Evolutionary conservation across 1,140 invertebrate genomes (phyloP).

Genomic region (Charaxes varanes): DNA sequence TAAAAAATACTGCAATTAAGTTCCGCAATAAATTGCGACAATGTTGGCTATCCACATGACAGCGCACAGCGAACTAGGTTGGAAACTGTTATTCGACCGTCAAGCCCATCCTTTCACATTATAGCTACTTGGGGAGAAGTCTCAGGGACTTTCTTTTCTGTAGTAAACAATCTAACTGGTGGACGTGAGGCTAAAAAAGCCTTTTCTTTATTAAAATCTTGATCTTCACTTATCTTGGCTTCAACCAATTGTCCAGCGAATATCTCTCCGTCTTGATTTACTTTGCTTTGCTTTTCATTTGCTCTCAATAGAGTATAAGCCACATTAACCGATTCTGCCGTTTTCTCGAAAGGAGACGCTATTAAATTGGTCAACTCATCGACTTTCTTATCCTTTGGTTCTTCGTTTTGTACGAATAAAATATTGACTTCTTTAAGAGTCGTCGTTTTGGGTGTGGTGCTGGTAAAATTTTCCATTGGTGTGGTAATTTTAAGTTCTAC

Average conservation of each 20-base stretch:
- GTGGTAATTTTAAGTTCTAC: slow-evolving; percentile 5
- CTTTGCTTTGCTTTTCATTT: slow-evolving; percentile 37
- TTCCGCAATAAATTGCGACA: slow-evolving; percentile 43
- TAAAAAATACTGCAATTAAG: slow-evolving; percentile 24
- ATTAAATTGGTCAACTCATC: slow-evolving; percentile 34
- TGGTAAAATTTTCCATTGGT: slow-evolving; percentile 27
- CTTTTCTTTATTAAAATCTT: slow-evolving; percentile 54
- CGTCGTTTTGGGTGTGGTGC: slow-evolving; percentile 31
- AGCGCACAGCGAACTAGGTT: slow-evolving; percentile 44
- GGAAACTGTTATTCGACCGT: slow-evolving; percentile 44
- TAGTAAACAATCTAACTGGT: slow-evolving; percentile 38
- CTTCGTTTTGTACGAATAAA: slow-evolving; percentile 36
- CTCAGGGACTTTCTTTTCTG: slow-evolving; percentile 31
- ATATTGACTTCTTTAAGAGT: slow-evolving; percentile 39
- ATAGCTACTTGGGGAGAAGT: slow-evolving; percentile 26
- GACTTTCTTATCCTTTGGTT: slow-evolving; percentile 30
- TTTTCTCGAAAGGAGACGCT: slow-evolving; percentile 48
- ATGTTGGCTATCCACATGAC: slow-evolving; percentile 27
- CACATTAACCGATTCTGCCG: slow-evolving; percentile 47
- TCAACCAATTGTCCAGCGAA: slow-evolving; percentile 57
- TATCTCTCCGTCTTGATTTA: slow-evolving; percentile 43
- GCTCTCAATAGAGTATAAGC: slow-evolving; percentile 50
- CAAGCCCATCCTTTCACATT: slow-evolving; percentile 49
- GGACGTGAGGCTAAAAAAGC: slow-evolving; percentile 38
- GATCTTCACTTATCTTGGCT: slow-evolving; percentile 54